Conservation (phyloP, 2,797 vertebrate genomes). For the Trematomus bernacchii region DNA sequence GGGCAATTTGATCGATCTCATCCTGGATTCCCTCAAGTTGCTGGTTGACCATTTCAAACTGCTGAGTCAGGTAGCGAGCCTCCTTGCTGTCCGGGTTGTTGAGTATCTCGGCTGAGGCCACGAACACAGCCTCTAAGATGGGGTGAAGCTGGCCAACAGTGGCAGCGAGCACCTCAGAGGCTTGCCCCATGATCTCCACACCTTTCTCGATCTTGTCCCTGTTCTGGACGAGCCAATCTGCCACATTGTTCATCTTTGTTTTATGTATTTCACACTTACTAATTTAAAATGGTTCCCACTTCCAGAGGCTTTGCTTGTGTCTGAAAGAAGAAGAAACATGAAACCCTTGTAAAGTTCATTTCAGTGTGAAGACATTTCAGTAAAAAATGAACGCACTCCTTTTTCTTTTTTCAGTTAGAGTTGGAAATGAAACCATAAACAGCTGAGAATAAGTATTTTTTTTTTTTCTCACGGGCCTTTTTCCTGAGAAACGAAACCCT, state of each 20-base stretch:
- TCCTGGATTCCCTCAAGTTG: constrained; percentile 82
- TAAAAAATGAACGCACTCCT: background rate
- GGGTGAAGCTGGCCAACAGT: constrained; percentile 87
- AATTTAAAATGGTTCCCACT: constrained; percentile 60
- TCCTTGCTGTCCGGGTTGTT: constrained; percentile 85
- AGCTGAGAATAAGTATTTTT: constrained; percentile 29
- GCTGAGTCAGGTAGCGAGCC: constrained; percentile 81
- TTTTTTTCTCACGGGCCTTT: constrained; percentile 41
- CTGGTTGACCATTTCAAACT: constrained; percentile 83
- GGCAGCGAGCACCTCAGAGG: constrained; percentile 84
- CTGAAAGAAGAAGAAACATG: constrained; percentile 82
- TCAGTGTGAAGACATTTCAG: constrained; percentile 26
- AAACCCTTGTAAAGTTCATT: constrained; percentile 72
- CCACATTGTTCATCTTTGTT: constrained; percentile 80
- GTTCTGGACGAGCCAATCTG: constrained; percentile 86
- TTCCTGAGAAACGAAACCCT: constrained; percentile 58
- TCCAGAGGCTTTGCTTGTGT: constrained; percentile 59
- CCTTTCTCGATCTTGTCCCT: constrained; percentile 86
- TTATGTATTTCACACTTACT: constrained; percentile 46
- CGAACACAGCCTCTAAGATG: constrained; percentile 85
- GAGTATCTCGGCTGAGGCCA: constrained; percentile 83
- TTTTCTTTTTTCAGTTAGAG: constrained; percentile 18
- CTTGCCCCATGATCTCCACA: constrained; percentile 86
- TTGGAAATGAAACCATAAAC: constrained; percentile 24
- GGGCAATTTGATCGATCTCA: constrained; percentile 78